Evolutionary conservation across 1,140 invertebrate genomes (phyloP).

Genomic region (Dreissena polymorpha): DNA sequence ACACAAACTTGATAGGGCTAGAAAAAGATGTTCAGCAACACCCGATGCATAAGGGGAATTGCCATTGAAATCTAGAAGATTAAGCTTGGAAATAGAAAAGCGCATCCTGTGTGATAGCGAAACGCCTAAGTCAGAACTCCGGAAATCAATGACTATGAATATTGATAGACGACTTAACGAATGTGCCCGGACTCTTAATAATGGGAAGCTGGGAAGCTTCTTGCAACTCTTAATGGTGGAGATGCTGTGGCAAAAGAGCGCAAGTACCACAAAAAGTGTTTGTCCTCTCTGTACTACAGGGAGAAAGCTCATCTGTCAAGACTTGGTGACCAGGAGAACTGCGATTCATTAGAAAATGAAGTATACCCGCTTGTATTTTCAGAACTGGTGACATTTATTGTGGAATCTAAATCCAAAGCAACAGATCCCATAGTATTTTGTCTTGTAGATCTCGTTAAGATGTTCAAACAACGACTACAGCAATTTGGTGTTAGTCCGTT

Average conservation of each 20-base stretch:
- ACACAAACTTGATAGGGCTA: too few relatives aligned
- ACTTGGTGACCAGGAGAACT: background rate
- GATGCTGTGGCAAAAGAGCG: constrained; percentile 56
- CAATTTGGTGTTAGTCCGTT: constrained; percentile 1
- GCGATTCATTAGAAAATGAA: constrained; percentile 18
- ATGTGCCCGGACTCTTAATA: too few relatives aligned
- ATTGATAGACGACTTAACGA: too few relatives aligned
- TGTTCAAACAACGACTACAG: constrained; percentile 46
- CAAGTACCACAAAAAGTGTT: constrained; percentile 47
- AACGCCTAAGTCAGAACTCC: too few relatives aligned
- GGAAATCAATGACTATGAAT: too few relatives aligned
- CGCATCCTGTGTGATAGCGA: too few relatives aligned
- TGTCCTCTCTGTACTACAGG: constrained; percentile 40
- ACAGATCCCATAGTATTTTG: constrained; percentile 22
- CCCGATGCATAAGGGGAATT: too few relatives aligned
- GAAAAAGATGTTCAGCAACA: too few relatives aligned
- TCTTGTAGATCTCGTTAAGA: constrained; percentile 29
- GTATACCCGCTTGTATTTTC: constrained; percentile 48
- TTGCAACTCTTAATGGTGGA: too few relatives aligned
- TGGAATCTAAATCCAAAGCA: constrained; percentile 20
- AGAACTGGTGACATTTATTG: constrained; percentile 39
- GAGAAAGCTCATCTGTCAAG: background rate
- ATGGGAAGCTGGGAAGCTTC: too few relatives aligned
- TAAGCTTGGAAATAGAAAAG: too few relatives aligned
- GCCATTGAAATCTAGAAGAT: too few relatives aligned